Evolutionary conservation across 1,140 invertebrate species (phyloP).

Genomic region (Paraescarpia echinospica): DNA sequence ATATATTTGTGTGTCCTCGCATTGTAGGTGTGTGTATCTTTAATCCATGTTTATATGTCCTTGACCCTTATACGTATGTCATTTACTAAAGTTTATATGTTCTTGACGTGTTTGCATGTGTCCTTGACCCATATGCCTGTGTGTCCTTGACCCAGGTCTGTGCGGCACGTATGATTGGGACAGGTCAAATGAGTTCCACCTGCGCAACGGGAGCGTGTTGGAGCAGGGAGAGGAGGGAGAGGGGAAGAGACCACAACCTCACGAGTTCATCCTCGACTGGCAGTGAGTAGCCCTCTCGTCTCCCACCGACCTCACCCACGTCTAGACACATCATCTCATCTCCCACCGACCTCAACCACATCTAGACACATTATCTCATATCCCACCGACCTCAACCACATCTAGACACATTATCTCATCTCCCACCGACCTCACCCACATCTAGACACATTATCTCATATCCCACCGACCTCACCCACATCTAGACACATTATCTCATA

Average conservation of each 20-base stretch:
- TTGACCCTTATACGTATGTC: not conserved
- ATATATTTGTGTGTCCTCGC: too few relatives aligned
- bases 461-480: too few relatives aligned
- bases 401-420: too few relatives aligned
- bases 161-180: constrained; percentile 43
- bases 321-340: too few relatives aligned
- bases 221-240: not conserved
- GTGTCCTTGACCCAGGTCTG: constrained; percentile 36
- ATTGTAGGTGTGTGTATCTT: not conserved
- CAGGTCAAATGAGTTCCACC: constrained; percentile 38
- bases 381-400: too few relatives aligned
- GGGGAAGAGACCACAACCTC: constrained; percentile 20
- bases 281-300: constrained; percentile 14
- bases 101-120: not conserved
- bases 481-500: too few relatives aligned
- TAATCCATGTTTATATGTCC: not conserved
- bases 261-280: constrained; percentile 24
- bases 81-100: not conserved
- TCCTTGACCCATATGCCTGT: constrained; percentile 5
- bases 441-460: too few relatives aligned
- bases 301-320: not conserved
- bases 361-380: not conserved
- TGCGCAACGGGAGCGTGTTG: constrained; percentile 21
- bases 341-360: too few relatives aligned
- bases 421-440: too few relatives aligned